Evolutionary conservation across 2,888 invertebrate genomes (phyloP).

Genomic region (Apodemia zela): DNA sequence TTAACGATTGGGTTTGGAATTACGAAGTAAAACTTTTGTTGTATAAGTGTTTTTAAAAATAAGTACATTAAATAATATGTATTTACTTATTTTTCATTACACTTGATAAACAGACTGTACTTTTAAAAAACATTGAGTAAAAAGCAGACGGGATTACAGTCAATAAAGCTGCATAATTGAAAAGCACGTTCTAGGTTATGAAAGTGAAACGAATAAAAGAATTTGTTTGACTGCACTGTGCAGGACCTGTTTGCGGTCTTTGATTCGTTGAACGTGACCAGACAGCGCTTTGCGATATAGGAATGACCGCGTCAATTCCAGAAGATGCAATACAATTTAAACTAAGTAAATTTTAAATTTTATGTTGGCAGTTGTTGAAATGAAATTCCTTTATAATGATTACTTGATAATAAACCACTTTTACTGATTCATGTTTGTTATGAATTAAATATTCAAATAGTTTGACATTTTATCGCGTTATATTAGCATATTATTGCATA

Average conservation of each 20-base stretch:
- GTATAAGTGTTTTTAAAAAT: no score
- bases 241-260: conserved; percentile 67
- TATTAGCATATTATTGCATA: no score
- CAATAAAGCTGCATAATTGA: conserved; percentile 51
- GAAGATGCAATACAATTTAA: conserved; percentile 22
- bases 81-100: background rate
- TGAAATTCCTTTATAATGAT: background rate
- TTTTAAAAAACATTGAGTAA: conserved; percentile 12
- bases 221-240: conserved; percentile 56
- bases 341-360: background rate
- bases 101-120: background rate
- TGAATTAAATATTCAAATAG: no score
- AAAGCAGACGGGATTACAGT: conserved; percentile 51
- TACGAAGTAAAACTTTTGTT: no score
- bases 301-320: conserved; percentile 54
- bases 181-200: conserved; percentile 52
- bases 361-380: background rate
- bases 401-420: no score
- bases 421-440: no score
- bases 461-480: no score
- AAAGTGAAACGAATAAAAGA: conserved; percentile 61
- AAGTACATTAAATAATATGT: no score
- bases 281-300: conserved; percentile 56
- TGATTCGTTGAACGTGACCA: conserved; percentile 77
- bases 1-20: no score